Evolutionary conservation across 53 echinoderm and acorn worm genomes (phyloP), one percentile per base, ranked within the genome.

Genomic region (Glandiceps talaboti): DNA sequence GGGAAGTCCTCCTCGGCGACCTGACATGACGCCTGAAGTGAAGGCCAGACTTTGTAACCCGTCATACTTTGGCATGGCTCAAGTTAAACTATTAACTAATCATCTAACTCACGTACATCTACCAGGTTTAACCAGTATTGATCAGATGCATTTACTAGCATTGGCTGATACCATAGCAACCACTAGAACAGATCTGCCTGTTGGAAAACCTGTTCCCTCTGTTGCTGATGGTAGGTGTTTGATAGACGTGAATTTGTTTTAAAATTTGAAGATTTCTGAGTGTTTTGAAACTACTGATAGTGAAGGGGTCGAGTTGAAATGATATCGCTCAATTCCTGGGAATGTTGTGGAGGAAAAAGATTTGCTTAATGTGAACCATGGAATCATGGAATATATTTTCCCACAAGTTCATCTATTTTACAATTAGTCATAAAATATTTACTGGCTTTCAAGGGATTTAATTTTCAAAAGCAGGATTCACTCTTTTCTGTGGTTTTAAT

Each of bases 61-160:
- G 1, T 83, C 91, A 1, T 93, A 93, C 79, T 99, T 99, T 88
- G 93, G 88, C 29, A 82, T 89, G 1, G 93, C 94, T 20, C 99
- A 99, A 81, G 86, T 91, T 25, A 84, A 88, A 64, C 88, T 99
- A 0, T 86, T 99, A 14, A 91, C 99, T 72, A 99, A 93, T 80
- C 93, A 99, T 74, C 86, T 99, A 80, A 99, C 99, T 32, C 93
- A 93, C 32, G 92, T 93, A 88, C 99, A 92, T 74, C 83, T 99
- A 29, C 99, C 99, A 29, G 93, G 99, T 0, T 81, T 99, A 29
- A 91, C 93, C 1, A 91, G 93, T 77, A 82, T 91, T 1, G 99
- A 99, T 79, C 99, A 99, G 88, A 99, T 99, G 99, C 89, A 99
- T 77, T 89, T 99, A 25, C 74, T 99, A 32, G 99, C 99, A 30